phyloP scores from a whole-genome alignment of 2,797 vertebrate genomes.

The Pseudocheirus occidentalis region DNA sequence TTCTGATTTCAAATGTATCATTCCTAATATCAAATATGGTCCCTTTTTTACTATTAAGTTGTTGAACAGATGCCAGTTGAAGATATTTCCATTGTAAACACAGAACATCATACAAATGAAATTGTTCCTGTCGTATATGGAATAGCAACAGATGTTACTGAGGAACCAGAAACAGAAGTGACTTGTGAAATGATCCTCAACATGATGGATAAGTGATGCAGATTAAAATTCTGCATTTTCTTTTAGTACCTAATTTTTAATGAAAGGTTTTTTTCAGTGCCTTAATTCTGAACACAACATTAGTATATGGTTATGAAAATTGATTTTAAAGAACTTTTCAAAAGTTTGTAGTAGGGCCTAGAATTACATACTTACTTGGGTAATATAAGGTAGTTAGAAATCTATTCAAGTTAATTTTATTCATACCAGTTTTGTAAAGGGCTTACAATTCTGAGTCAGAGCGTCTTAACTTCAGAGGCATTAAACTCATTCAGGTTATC shows the following conservation, averaged over 20 bases:
- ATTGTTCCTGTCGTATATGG: neutral
- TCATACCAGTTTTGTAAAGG: neutral
- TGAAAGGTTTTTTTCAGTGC: neutral
- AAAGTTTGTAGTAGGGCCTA: neutral
- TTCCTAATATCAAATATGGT: neutral
- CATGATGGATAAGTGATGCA: slow-evolving; percentile 30
- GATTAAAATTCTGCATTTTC: rapidly evolving
- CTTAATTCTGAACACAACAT: neutral
- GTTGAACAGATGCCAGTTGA: neutral
- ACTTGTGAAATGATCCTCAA: slow-evolving; percentile 62
- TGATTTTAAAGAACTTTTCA: neutral
- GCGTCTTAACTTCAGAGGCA: neutral
- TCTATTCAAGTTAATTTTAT: neutral
- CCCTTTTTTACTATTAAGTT: slow-evolving; percentile 30
- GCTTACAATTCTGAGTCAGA: neutral
- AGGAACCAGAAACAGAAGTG: slow-evolving; percentile 5
- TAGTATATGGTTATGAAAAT: neutral
- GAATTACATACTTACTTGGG: neutral
- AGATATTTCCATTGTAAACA: neutral
- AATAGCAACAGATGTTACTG: rapidly evolving
- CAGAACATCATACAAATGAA: neutral
- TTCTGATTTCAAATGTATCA: slow-evolving; percentile 8
- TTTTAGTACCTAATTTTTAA: rapidly evolving
- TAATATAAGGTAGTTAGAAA: neutral
- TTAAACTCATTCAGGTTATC: neutral